Evolutionary conservation across 1,140 invertebrate species (phyloP), one percentile per base, ranked within the genome.

Genomic region (Antheraea pernyi): DNA sequence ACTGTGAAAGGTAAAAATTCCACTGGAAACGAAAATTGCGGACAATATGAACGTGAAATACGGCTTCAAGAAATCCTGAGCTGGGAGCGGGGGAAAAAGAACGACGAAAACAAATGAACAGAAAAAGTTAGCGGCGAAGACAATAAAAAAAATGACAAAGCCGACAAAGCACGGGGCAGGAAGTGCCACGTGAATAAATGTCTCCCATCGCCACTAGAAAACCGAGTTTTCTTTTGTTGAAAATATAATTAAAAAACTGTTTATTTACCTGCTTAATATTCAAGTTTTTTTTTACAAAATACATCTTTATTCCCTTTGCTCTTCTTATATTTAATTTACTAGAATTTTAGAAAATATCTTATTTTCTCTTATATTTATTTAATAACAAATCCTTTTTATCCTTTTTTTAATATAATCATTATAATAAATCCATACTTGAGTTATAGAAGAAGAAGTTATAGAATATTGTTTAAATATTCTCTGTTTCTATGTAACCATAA

Each of bases 11-110:
- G 16, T 53, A 9, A 42, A 42, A 42, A 42, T 42, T 42, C 11
- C 7, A 53, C 75, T 78, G 64, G 22, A 30, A 74, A 82, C 79
- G 78, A 79, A 78, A 86, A 80, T 78, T 66, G 78, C 69, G 74
- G 76, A 87, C 88, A 91, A 91, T 91, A 91, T 91, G 88, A 91
- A 78, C 77, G 81, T 89, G 83, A 91, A 89, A 91, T 89, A 91
- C 86, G 88, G 88, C 85, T 81, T 83, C 82, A 85, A 86, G 86
- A 88, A 86, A 91, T 91, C 88, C 88, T 89, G 86, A 75, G 78
- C 39, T 48, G 16, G 19, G 39, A 48, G 19, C 18, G 22, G 9
- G 10, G 13, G 7, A 37, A 81, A 78, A 78, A 72, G 72, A 76
- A 71, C 69, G 75, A 71, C 69, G 75, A 82, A 84, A 87, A 84